Base-by-base conservation (phyloP, 2,797 vertebrate species). In the Artibeus jamaicensis region DNA sequence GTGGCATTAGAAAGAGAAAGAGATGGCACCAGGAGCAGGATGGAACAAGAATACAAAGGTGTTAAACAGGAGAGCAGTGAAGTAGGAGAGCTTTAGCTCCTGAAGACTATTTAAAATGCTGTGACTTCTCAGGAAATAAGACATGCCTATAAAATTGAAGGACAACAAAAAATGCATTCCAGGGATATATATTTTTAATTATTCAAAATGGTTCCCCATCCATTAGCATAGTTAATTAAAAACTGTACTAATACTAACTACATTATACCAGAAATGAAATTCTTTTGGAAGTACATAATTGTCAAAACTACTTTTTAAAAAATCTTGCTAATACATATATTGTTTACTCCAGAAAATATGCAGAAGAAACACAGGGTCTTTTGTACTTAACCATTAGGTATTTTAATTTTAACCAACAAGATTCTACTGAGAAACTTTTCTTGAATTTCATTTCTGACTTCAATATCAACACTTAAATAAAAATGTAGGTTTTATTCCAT, bases 401-500 rank as follows among this genome's bases (percentile, higher is more conserved):
- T 74, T 91, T 94, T 94, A 92, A 93, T 44, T 94, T 96, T 81
- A 93, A 93, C 48, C 67, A 96, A 95, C 0, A 6, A 85, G 37
- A 82, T 87, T 87, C 18, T 89, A 95, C 57, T 59, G 93, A 77
- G 92, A 96, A 95, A 19, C 6, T 74, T 18, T 53, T 84, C 68
- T 48, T 79, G 97, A 98, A 98, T 98, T 98, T 97, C 97, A 97
- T 79, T 84, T 93, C 98, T 97, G 97, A 97, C 81, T 98, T 97
- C 59, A 96, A 86, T 82, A 98, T 95, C 83, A 91, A 98, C 79
- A 96, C 59, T 96, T 97, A 97, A 95, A 90, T 97, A 97, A 98
- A 98, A 98, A 97, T 59, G 93, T 62, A 96, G 98, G 98, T 96
- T 98, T 98, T 94, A 97, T 99, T 99, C 98, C 95, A 97, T 98